phyloP scores from a whole-genome alignment of 1,140 invertebrate species.

The Drosophila biarmipes region DNA sequence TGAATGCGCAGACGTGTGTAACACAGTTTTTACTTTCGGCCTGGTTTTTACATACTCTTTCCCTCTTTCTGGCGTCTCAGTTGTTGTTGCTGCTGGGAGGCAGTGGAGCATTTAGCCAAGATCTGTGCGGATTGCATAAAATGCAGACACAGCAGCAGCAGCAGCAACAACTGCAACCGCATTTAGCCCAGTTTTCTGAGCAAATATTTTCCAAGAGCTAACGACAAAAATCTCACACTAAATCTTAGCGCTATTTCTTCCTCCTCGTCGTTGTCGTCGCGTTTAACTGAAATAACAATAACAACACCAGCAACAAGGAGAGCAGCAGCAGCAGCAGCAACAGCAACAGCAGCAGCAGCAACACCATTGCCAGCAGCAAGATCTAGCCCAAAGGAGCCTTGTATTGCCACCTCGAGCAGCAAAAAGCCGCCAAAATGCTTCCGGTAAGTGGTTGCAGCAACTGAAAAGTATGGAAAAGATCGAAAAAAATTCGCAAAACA shows the following conservation, averaged over 20 bases:
- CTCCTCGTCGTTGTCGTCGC: slow-evolving; percentile 49
- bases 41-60: slow-evolving; percentile 33
- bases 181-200: slow-evolving; percentile 56
- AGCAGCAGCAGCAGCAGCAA: slow-evolving; percentile 9
- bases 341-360: slow-evolving; percentile 9
- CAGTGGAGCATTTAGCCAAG: slow-evolving; percentile 62
- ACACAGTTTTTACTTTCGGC: slow-evolving; percentile 77
- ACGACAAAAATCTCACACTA: slow-evolving; percentile 51
- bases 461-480: background rate
- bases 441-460: slow-evolving; percentile 64
- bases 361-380: slow-evolving; percentile 18
- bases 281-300: slow-evolving; percentile 42
- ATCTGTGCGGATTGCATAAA: slow-evolving; percentile 71
- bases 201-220: slow-evolving; percentile 49
- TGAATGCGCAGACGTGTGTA: slow-evolving; percentile 78
- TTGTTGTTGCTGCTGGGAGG: slow-evolving; percentile 23
- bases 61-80: slow-evolving; percentile 35
- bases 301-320: slow-evolving; percentile 13
- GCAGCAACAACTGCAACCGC: slow-evolving; percentile 35
- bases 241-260: slow-evolving; percentile 37
- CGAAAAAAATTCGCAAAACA: slow-evolving; percentile 12
- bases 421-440: slow-evolving; percentile 76
- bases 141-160: slow-evolving; percentile 26
- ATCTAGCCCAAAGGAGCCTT: slow-evolving; percentile 43
- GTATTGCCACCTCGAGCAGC: slow-evolving; percentile 54